Evolutionary conservation across 2,113 vertebrate species (phyloP), one percentile per base, ranked within the genome.

Genomic region (Rhombomys opimus): DNA sequence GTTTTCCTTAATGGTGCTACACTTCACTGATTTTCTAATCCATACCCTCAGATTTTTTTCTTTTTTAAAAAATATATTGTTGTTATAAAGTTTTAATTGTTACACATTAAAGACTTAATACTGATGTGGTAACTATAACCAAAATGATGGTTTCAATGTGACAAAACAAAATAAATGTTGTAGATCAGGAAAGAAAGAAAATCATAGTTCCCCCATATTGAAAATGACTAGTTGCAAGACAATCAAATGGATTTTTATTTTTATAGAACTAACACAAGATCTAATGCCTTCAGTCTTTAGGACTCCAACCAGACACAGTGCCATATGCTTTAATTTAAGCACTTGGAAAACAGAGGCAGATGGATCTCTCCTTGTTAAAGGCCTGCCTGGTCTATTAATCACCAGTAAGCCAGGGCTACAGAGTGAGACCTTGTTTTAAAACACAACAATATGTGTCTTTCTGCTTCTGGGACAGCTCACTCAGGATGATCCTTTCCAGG

Each of bases 211-310:
- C 76, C 23, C 77, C n/a, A 73, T 10, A 7, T 4, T 61, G 77
- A 63, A 54, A 93, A 76, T 94, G 75, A 96, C 27, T 72, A 46
- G 12, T 70, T 65, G 91, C 73, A 96, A 35, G 38, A 94, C 67
- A 92, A 46, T 52, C 4, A 87, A 93, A 90, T 75, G 7, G 23
- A 2, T 11, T 73, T 97, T 88, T 77, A 5, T 4, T 97, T n/a
- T 96, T 80, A 89, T 84, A 92, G 97, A 96, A 87, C 41, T 80
- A 38, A 98, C 95, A 91, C 61, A 87, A 46, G 93, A 87, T 30
- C 15, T 61, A 72, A 18, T 86, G 20, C 32, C 7, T 76, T 50
- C 89, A 90, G 78, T 93, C 2, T 35, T 81, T 57, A 38, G 59
- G 18, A 81, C 1, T n/a, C 2, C 2, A 82, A 2, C 11, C 35